Base-by-base conservation (phyloP, 2,113 vertebrate species). In the Falcunculus frontatus region DNA sequence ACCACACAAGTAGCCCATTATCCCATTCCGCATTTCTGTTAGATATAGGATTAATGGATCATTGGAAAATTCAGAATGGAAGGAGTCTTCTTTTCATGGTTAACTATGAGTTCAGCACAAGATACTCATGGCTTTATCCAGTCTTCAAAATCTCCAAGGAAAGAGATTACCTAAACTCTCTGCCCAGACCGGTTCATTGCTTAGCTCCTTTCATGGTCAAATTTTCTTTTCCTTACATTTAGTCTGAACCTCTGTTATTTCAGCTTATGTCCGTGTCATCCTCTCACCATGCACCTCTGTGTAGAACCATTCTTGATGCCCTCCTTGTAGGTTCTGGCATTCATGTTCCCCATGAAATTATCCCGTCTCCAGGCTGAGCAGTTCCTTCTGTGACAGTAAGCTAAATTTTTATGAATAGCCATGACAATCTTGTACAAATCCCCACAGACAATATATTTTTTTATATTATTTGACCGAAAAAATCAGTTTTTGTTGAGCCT, bases 321-420 rank as follows among this genome's bases (percentile, higher is more conserved):
- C 13, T 88, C 25, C 49, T 60, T 65, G 26, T 42, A 39, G 4
- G 2, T 62, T 57, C 15, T 80, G 42, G 7, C 21, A 80, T 44
- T 80, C 15, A 32, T 6, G 7, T 27, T 84, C 8, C 9, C 9
- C 2, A 1, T 3, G 7, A 57, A 78, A 4, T 8, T 19, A 1
- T 35, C 6, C 57, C n/a, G 83, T 73, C 25, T 63, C n/a, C 52
- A 53, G 15, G 7, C 11, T 70, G 17, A 76, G 55, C 8, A 41
- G 13, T 13, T 83, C 16, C 30, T 68, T 59, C 49, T 49, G 26
- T 59, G 39, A 35, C 16, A 68, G 7, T 33, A 68, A 49, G 9
- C 4, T 44, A 12, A 67, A 59, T 69, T 84, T 68, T 87, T 23
- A 9, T 39, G 8, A 57, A 22, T 14, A 68, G 10, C 53, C 32